These are phyloP conservation scores for Aphidoletes aphidimyza DNA, from an alignment of 2,888 invertebrate genomes.

Conservation along the genomic window DNA sequence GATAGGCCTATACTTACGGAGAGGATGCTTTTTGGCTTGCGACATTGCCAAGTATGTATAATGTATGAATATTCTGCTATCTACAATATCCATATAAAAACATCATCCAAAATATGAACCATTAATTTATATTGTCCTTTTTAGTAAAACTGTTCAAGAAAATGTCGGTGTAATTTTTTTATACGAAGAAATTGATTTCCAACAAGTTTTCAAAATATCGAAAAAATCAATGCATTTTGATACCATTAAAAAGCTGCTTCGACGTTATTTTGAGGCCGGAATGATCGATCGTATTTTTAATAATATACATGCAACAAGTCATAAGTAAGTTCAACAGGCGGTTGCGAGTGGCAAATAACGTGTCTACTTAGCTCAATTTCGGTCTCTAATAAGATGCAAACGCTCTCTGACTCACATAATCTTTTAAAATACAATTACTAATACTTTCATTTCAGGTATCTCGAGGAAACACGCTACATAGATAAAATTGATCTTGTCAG, in stretches of 20 bases:
- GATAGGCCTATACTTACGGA: not conserved
- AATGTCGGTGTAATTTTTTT: not conserved
- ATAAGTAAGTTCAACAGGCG: too few species aligned
- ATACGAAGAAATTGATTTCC: not conserved
- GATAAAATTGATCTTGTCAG: too few species aligned
- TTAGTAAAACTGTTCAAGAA: not conserved
- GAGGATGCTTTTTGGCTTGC: not conserved
- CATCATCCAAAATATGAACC: too few species aligned
- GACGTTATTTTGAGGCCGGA: constrained; percentile 4
- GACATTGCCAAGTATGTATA: not conserved
- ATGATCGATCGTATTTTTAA: constrained; percentile 26
- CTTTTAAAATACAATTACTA: too few species aligned
- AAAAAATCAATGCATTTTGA: not conserved
- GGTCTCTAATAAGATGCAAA: too few species aligned
- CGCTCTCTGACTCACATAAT: too few species aligned
- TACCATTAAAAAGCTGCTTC: not conserved
- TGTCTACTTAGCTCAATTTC: too few species aligned
- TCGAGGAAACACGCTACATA: too few species aligned
- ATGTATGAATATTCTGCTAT: not conserved
- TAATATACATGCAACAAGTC: not conserved
- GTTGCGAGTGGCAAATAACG: too few species aligned
- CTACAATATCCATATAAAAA: too few species aligned
- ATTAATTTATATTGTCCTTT: too few species aligned
- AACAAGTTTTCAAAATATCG: constrained; percentile 20
- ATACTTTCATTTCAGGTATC: too few species aligned